phyloP scores from a whole-genome alignment of 2,797 vertebrate genomes.

The Sylvilagus floridanus region DNA sequence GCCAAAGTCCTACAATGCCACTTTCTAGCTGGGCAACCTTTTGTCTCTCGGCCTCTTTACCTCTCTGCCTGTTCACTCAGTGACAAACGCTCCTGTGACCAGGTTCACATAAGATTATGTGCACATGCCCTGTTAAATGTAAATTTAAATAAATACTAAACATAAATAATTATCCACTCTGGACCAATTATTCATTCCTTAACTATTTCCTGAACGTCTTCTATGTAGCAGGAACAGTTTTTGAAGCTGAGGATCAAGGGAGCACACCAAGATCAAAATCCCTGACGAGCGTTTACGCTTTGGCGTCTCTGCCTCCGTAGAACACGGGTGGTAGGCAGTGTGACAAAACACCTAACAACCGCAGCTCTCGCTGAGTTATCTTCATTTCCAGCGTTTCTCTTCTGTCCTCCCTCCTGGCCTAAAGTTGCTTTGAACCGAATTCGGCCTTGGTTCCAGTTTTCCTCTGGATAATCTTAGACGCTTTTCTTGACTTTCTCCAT shows the following conservation, averaged over 20 bases:
- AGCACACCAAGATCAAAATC: background rate
- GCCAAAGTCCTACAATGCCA: background rate
- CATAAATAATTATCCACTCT: background rate
- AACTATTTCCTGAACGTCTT: background rate
- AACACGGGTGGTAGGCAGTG: background rate
- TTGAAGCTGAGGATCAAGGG: background rate
- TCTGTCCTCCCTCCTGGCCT: background rate
- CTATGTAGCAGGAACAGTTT: background rate
- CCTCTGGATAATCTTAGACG: background rate
- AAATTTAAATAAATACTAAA: slow-evolving; percentile 45
- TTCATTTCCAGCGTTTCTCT: background rate
- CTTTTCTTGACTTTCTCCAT: background rate
- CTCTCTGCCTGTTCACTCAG: background rate
- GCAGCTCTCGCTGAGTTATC: background rate
- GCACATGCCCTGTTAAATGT: background rate
- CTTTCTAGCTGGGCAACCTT: background rate
- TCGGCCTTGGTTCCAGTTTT: background rate
- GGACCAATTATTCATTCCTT: background rate
- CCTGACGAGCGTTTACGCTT: background rate
- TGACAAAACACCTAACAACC: background rate
- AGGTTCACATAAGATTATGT: background rate
- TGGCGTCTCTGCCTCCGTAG: background rate
- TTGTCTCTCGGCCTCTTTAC: background rate
- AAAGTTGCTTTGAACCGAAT: background rate
- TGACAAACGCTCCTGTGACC: background rate